Evolutionary conservation across 2,797 vertebrate species (phyloP), one percentile per base, ranked within the genome.

Genomic region (Apogon hyalosoma): DNA sequence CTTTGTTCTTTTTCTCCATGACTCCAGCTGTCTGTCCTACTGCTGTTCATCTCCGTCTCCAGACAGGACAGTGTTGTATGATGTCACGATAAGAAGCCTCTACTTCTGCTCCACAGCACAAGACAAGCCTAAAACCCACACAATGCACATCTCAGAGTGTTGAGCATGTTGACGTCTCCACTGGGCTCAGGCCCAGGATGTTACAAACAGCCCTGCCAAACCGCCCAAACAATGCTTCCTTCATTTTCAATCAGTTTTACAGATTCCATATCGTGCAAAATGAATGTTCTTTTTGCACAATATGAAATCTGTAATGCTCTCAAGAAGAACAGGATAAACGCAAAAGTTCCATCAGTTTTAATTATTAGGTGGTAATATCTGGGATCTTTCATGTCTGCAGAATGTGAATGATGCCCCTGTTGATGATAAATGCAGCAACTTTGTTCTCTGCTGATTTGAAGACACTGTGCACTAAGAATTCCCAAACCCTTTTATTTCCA

Each of bases 21-120:
- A 57, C 33, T 86, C 77, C 79, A 75, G 56, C 60, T 87, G 70
- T 75, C 49, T 52, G 18, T 77, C 43, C 47, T 19, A 53, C 78
- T 79, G 69, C 69, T 48, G 46, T 67, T 79, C 77, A 39, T 90
- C 69, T 81, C 63, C 73, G 56, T 69, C 52, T 45, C 48, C 68
- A 80, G 78, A 69, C 71, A 78, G 76, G 72, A 75, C 71, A 68
- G 47, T 67, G 75, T 59, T 51, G 80, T 75, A 77, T 86, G 79
- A 91, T 87, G 85, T 88, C 83, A 87, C 77, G 73, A 85, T 54
- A 52, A 76, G 71, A 79, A 51, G 63, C 68, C 73, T 82, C 74
- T 58, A 50, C 84, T 90, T 90, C 77, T 87, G 80, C 87, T 90
- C 77, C 82, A 75, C 42, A 75, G 83, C 87, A 75, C 80, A 86